Base-by-base conservation (phyloP, 2,888 invertebrate species). In the Hydriomena furcata region DNA sequence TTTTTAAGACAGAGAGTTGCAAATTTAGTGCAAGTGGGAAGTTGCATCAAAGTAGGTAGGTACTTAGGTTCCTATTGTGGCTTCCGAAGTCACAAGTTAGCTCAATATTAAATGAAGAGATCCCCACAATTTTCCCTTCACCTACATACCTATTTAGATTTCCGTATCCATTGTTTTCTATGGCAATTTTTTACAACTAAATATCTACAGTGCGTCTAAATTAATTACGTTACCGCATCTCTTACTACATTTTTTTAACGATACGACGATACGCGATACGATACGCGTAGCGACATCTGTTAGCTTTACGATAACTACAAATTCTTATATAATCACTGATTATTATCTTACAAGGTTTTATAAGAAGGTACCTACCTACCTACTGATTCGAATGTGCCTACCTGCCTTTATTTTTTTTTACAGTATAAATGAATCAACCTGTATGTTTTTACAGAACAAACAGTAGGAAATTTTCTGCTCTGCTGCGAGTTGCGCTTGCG, bases 381-480 rank as follows among this genome's bases (percentile, higher is more conserved):
- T n/a, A n/a, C n/a, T n/a, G n/a, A n/a, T n/a, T n/a, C n/a, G n/a
- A n/a, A n/a, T n/a, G n/a, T n/a, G n/a, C n/a, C n/a, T n/a, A n/a
- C n/a, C n/a, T n/a, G n/a, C n/a, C n/a, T n/a, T n/a, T n/a, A n/a
- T n/a, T n/a, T n/a, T n/a, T n/a, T n/a, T n/a, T n/a, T n/a, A n/a
- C n/a, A n/a, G n/a, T n/a, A n/a, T n/a, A 35, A 34, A 20, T 41
- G 5, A 21, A 63, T 52, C 84, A 78, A n/a, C 74, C 82, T 83
- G 65, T 84, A 71, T 5, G 38, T 41, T 49, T 54, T 42, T 20
- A 59, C 61, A 62, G 63, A 62, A 57, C 66, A 71, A 73, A 75
- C 68, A 73, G 60, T 61, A 55, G 48, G 60, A 67, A 66, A 71
- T 74, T 73, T 78, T 76, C 76, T 80, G 84, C 76, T 84, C 81